Evolutionary conservation across 2,797 vertebrate genomes (phyloP), one percentile per base, ranked within the genome.

Genomic region (Anguilla obscura): DNA sequence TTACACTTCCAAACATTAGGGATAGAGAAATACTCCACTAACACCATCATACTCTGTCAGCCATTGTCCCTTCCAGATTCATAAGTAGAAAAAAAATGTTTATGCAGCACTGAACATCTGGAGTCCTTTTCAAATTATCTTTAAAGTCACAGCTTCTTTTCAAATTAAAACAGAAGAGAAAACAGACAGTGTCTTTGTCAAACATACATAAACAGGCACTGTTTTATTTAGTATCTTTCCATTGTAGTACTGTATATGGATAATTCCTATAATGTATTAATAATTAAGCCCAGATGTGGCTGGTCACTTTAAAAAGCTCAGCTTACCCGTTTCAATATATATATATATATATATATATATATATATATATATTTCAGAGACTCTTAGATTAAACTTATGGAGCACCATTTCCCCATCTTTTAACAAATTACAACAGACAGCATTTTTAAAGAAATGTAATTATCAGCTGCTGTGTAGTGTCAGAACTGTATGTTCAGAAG

Each of bases 191-290:
- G 93, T 95, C 92, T 92, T 91, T 90, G 91, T 94, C 93, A 94
- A 91, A 93, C 90, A 94, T 92, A 94, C 90, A 89, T 89, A 93
- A 45, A 91, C 88, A 91, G 91, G 90, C 45, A 69, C 87, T 69
- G 87, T 91, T 91, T 89, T 90, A 91, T 93, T 91, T 89, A 87
- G 88, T 91, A 92, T 91, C 92, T 93, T 94, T 94, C 93, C 89
- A 89, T 93, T 91, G 90, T 89, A 91, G 91, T 93, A 45, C 40
- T 45, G 40, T 45, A 94, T 93, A 93, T 93, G 93, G 92, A 92
- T 95, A 96, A 96, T 96, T 94, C 96, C 93, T 93, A 92, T 95
- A 94, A 95, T 95, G 96, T 95, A 95, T 96, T 95, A 96, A 96
- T 95, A 95, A 96, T 96, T 93, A 93, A 94, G 94, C 90, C 95